These are phyloP conservation scores for Tyria jacobaeae DNA, from an alignment of 2,888 invertebrate species.

Conservation along the genomic window DNA sequence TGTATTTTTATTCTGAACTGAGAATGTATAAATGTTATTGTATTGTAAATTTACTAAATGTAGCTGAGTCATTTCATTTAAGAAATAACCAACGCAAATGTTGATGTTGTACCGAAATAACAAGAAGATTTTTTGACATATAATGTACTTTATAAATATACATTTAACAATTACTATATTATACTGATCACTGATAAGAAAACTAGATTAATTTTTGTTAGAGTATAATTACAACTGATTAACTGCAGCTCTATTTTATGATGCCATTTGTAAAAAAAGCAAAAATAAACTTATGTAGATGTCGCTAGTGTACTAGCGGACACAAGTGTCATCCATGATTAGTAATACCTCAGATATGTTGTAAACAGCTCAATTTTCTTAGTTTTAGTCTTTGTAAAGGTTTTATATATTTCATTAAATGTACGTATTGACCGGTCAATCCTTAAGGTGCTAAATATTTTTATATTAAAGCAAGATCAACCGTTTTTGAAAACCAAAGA, in stretches of 20 bases:
- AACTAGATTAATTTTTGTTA: constrained; percentile 39
- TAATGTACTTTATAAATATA: not conserved
- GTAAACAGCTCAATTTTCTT: constrained; percentile 69
- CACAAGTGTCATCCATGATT: not conserved
- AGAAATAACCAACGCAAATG: not conserved
- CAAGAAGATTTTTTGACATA: not conserved
- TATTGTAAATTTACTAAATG: too few relatives aligned
- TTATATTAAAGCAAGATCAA: constrained; percentile 33
- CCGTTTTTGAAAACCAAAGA: constrained; percentile 36
- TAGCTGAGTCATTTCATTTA: too few relatives aligned
- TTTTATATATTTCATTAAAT: constrained; percentile 35
- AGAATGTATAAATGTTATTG: too few relatives aligned
- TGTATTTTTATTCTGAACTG: not conserved
- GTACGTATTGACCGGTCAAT: constrained; percentile 45
- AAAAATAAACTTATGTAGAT: not conserved
- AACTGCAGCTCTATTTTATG: constrained; percentile 15
- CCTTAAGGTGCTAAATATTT: constrained; percentile 53
- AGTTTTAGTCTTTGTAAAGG: constrained; percentile 49
- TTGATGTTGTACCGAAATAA: not conserved
- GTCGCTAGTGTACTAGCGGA: constrained; percentile 1
- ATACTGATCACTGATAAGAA: constrained; percentile 25
- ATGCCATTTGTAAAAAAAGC: constrained; percentile 10
- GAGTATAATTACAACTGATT: constrained; percentile 18
- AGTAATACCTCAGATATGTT: constrained; percentile 30
- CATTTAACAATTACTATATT: not conserved